These are phyloP conservation scores for Stomatorhinus ivindoensis DNA, from an alignment of 2,113 vertebrate genomes.

Conservation along the genomic window DNA sequence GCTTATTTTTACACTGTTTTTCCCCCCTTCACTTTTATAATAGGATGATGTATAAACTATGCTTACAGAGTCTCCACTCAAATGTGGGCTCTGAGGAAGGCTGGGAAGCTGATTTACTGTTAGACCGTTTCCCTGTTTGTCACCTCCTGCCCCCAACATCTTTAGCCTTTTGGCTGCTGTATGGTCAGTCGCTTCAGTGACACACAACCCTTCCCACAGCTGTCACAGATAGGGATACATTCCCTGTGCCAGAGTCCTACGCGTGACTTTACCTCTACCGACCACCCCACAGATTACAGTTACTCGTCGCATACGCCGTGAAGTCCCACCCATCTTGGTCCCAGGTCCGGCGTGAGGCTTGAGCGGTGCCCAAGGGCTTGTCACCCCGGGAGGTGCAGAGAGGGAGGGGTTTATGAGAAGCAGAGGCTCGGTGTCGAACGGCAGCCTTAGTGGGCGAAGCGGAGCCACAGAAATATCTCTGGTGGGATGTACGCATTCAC, in stretches of 20 bases:
- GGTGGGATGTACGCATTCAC: constrained; percentile 7
- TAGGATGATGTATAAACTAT: neutral
- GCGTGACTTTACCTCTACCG: neutral
- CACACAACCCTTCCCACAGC: neutral
- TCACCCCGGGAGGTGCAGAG: neutral
- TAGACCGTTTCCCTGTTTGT: neutral
- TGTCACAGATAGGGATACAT: neutral
- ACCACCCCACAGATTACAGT: neutral
- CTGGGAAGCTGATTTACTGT: neutral
- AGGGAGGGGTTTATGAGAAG: neutral
- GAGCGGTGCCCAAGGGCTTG: neutral
- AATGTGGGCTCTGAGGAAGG: neutral
- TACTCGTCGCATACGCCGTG: neutral
- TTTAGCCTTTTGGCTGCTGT: neutral
- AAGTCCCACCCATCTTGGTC: neutral
- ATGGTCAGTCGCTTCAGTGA: neutral
- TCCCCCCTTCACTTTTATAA: neutral
- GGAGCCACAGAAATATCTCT: neutral
- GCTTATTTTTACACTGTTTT: neutral
- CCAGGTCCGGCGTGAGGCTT: neutral
- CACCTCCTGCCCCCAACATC: neutral
- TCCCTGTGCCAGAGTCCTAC: neutral
- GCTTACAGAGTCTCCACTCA: neutral
- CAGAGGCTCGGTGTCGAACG: neutral
- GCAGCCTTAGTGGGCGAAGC: neutral